Evolutionary conservation across 2,797 vertebrate species (phyloP), one percentile per base, ranked within the genome.

Genomic region (Pangasius mekongensis): DNA sequence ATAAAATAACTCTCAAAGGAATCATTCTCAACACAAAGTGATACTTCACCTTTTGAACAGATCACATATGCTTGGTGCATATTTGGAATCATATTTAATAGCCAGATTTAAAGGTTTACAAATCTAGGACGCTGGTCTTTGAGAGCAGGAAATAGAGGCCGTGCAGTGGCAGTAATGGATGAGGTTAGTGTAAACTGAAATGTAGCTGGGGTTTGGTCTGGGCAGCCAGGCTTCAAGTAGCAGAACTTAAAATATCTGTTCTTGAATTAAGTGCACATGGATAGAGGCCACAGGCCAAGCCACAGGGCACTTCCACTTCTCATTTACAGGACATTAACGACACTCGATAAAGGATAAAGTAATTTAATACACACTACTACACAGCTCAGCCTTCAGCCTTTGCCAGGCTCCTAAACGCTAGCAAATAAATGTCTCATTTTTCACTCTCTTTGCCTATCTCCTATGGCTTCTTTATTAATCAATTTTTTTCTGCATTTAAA

Each of bases 261-360:
- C 94, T 92, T 93, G 96, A 97, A 97, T 97, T 96, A 97, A 97
- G 97, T 96, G 96, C 94, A 95, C 91, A 24, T 81, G 86, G 92
- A 94, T 94, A 93, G 91, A 93, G 91, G 95, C 96, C 93, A 93
- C 89, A 86, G 94, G 96, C 94, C 91, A 93, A 91, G 95, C 96
- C 93, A 93, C 89, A 87, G 94, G 96, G 94, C 91, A 91, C 94
- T 96, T 96, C 96, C 95, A 97, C 96, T 97, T 96, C 95, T 96
- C 95, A 94, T 96, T 96, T 96, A 95, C 96, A 97, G 96, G 95
- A 95, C 96, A 97, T 97, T 96, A 97, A 94, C 93, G 95, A 94
- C 96, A 96, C 97, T 96, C 95, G 95, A 97, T 97, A 96, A 96
- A 97, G 95, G 97, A 95, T 96, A 95, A 95, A 96, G 97, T 97